phyloP scores from a whole-genome alignment of 2,888 invertebrate species.

The Melieria omissa region DNA sequence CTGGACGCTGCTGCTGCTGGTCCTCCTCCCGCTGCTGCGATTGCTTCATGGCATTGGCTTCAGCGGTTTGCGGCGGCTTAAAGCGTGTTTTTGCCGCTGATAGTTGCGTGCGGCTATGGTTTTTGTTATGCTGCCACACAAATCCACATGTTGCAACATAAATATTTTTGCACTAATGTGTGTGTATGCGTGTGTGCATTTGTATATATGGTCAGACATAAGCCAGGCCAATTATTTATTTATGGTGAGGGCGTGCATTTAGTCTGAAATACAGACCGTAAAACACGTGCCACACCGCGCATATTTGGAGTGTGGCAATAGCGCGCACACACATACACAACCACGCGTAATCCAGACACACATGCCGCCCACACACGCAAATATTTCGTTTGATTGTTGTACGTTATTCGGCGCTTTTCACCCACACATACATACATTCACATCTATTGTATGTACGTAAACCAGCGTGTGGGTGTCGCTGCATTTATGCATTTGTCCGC shows the following conservation, averaged over 20 bases:
- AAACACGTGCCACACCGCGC: slow-evolving; percentile 1
- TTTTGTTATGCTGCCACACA: slow-evolving; percentile 12
- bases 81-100: slow-evolving; percentile 2
- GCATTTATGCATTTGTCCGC: background rate
- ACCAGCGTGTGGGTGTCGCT: background rate
- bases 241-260: background rate
- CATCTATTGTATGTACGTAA: background rate
- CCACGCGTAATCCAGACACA: background rate
- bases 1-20: too few relatives aligned
- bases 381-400: too few relatives aligned
- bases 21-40: too few relatives aligned
- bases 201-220: too few relatives aligned
- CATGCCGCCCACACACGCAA: too few relatives aligned
- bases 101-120: background rate
- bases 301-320: slow-evolving; percentile 1
- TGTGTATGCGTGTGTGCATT: too few relatives aligned
- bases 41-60: too few relatives aligned
- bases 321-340: background rate
- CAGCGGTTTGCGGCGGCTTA: too few relatives aligned
- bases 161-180: background rate
- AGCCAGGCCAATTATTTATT: slow-evolving; percentile 23
- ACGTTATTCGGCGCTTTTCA: too few relatives aligned
- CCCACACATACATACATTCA: background rate
- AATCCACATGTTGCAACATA: slow-evolving; percentile 17
- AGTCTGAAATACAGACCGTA: slow-evolving; percentile 1